These are phyloP conservation scores for Larimichthys polyactis DNA, from an alignment of 2,113 vertebrate genomes.

Conservation along the genomic window DNA sequence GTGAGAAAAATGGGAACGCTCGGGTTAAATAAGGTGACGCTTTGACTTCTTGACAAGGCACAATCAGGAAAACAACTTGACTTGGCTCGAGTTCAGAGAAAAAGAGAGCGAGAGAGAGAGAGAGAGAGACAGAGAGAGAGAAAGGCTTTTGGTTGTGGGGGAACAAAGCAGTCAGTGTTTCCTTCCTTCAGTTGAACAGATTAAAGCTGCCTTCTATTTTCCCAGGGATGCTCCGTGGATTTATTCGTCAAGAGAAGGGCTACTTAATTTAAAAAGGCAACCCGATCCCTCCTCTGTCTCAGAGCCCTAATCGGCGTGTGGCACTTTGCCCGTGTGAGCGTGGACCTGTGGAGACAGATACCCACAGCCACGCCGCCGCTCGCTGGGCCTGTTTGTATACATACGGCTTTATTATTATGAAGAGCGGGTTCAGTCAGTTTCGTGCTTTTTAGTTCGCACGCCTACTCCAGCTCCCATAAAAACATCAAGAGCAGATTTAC, in stretches of 20 bases:
- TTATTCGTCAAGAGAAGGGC: slow-evolving; percentile 32
- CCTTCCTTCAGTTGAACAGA: slow-evolving; percentile 38
- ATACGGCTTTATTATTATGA: slow-evolving; percentile 1
- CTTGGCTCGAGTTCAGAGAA: slow-evolving; percentile 45
- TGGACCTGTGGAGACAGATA: slow-evolving; percentile 7
- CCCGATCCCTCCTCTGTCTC: slow-evolving; percentile 41
- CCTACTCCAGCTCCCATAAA: too few relatives aligned
- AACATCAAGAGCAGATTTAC: too few relatives aligned
- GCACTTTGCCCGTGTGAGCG: slow-evolving; percentile 39
- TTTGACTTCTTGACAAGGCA: slow-evolving; percentile 6
- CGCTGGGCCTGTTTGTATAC: too few relatives aligned
- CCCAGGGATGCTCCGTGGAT: slow-evolving; percentile 48
- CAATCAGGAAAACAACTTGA: slow-evolving; percentile 25
- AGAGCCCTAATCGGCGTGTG: slow-evolving; percentile 34
- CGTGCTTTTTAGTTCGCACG: background rate
- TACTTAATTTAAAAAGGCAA: slow-evolving; percentile 54
- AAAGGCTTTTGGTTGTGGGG: background rate
- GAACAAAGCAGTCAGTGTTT: slow-evolving; percentile 63
- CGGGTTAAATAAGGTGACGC: slow-evolving; percentile 1
- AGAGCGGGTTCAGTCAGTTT: background rate
- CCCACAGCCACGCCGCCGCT: background rate
- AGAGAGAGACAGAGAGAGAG: background rate
- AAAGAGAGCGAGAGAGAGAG: background rate
- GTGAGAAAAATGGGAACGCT: background rate
- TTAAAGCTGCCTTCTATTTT: slow-evolving; percentile 42